phyloP scores from a whole-genome alignment of 2,797 vertebrate genomes.

The Cetoscarus ocellatus region DNA sequence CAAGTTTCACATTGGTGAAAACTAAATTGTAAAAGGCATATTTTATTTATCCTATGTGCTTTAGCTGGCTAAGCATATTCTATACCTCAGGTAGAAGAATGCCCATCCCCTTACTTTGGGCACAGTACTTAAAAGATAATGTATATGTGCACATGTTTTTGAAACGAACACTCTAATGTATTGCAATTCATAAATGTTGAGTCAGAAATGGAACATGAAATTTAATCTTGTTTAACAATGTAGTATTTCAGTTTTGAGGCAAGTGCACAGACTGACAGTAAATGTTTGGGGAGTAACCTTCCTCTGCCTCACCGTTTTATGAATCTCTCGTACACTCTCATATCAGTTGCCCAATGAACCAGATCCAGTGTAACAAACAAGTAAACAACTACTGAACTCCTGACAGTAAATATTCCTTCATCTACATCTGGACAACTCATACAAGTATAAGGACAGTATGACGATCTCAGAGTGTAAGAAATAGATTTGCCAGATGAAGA shows the following conservation, averaged over 20 bases:
- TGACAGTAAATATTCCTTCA: not conserved
- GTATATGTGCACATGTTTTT: too few species aligned
- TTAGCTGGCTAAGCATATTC: too few species aligned
- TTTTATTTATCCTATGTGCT: too few species aligned
- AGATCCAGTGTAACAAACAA: conserved; percentile 50
- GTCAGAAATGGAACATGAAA: too few species aligned
- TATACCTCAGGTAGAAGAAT: too few species aligned
- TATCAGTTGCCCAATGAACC: conserved; percentile 48
- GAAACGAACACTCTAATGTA: not conserved
- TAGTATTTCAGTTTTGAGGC: not conserved
- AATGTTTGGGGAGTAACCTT: conserved; percentile 12
- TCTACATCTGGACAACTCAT: not conserved
- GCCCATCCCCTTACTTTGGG: too few species aligned
- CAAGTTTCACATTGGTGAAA: too few species aligned
- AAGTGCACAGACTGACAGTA: conserved; percentile 3
- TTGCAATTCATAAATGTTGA: too few species aligned
- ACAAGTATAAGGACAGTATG: not conserved
- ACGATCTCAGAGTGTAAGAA: conserved; percentile 21
- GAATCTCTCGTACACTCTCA: conserved; percentile 17
- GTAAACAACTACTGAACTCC: conserved; percentile 41
- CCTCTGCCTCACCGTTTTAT: not conserved
- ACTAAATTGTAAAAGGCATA: too few species aligned
- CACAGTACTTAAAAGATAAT: too few species aligned
- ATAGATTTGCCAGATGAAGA: conserved; percentile 21
- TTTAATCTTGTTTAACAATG: not conserved